phyloP scores from a whole-genome alignment of 1,140 invertebrate species.

The Aphaenogaster floridana region DNA sequence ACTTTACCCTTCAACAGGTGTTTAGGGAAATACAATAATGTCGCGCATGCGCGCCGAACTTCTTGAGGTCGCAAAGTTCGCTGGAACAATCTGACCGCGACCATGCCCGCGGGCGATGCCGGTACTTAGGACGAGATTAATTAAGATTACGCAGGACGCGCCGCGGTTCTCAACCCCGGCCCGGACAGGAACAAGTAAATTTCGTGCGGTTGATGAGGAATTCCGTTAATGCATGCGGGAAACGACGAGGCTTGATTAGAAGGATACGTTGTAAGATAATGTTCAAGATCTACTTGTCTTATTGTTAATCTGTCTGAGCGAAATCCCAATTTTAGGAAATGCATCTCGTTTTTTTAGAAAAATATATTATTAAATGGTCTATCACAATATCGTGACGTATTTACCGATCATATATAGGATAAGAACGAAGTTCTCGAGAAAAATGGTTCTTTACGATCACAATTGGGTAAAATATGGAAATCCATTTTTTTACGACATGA shows the following conservation, averaged over 20 bases:
- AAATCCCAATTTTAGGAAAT: background rate
- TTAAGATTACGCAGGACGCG: slow-evolving; percentile 68
- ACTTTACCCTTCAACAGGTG: slow-evolving; percentile 87
- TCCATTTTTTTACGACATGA: background rate
- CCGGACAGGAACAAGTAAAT: slow-evolving; percentile 36
- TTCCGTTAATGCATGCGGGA: slow-evolving; percentile 37
- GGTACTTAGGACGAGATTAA: slow-evolving; percentile 64
- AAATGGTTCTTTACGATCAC: background rate
- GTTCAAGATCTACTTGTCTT: background rate
- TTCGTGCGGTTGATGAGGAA: slow-evolving; percentile 43
- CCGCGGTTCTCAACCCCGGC: slow-evolving; percentile 56
- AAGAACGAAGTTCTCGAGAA: background rate
- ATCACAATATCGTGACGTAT: background rate
- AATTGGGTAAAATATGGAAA: background rate
- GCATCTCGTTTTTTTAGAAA: background rate
- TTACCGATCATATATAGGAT: background rate
- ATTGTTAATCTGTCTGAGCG: background rate
- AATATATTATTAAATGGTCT: background rate
- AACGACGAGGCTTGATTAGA: slow-evolving; percentile 21
- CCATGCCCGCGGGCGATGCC: slow-evolving; percentile 67
- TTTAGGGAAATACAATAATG: slow-evolving; percentile 87
- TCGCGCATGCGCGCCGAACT: slow-evolving; percentile 85
- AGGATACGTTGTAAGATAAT: slow-evolving; percentile 4
- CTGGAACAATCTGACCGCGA: slow-evolving; percentile 73
- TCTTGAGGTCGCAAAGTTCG: slow-evolving; percentile 83